A percentile compares a stretch with the other conserved stretches of the same genome.
Evolutionary conservation across 2,113 vertebrate species (phyloP).

Genomic region (Erythrocercus mccallii): DNA sequence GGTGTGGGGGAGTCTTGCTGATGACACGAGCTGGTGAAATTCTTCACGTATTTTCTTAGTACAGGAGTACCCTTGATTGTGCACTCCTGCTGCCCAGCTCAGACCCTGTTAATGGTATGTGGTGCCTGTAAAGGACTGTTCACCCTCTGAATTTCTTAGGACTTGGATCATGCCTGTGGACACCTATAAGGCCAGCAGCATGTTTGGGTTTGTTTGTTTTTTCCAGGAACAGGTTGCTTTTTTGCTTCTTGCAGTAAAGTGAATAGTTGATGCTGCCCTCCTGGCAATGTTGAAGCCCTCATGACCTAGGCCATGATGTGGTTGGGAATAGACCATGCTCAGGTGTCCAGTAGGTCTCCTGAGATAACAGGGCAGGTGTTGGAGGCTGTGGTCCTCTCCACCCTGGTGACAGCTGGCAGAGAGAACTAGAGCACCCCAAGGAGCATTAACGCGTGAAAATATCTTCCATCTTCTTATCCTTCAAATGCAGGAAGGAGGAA

Average conservation of each 20-base stretch:
- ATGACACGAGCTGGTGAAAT: neutral
- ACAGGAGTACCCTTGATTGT: neutral
- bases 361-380: neutral
- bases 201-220: neutral
- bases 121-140: neutral
- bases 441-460: neutral
- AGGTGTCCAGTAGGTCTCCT: neutral
- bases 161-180: rapidly evolving
- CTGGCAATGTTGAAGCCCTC: neutral
- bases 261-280: neutral
- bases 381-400: neutral
- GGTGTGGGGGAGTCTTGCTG: neutral
- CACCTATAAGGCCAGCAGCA: neutral
- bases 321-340: neutral
- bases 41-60: neutral
- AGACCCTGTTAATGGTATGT: neutral
- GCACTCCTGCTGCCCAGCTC: neutral
- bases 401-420: neutral
- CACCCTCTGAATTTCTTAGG: neutral
- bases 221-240: neutral
- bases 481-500: neutral
- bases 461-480: neutral
- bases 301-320: neutral
- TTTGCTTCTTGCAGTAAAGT: neutral
- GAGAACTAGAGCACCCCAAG: rapidly evolving